A percentile compares a stretch with the other conserved stretches of the same genome.
Evolutionary conservation across 2,113 vertebrate genomes (phyloP).

Genomic region (Bubo scandiacus): DNA sequence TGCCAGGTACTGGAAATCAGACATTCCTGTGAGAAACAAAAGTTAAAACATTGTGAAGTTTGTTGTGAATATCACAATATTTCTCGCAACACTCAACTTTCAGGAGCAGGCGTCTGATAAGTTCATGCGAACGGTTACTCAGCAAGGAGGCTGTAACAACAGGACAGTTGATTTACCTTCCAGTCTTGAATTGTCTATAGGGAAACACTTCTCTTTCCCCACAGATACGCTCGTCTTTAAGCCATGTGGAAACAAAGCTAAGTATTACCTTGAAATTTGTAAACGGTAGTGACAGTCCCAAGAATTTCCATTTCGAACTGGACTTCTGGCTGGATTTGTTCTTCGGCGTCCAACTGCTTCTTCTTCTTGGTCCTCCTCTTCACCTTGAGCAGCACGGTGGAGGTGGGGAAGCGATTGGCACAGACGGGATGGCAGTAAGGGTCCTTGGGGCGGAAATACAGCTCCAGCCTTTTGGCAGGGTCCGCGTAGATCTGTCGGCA

Average conservation of each 20-base stretch:
- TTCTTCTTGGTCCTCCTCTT: constrained; percentile 69
- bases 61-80: neutral
- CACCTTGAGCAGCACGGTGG: constrained; percentile 87
- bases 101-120: neutral
- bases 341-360: neutral
- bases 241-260: fast-evolving
- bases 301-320: constrained; percentile 83
- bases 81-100: neutral
- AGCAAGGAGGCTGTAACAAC: neutral
- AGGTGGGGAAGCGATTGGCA: constrained; percentile 90
- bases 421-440: constrained; percentile 92
- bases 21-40: constrained; percentile 72
- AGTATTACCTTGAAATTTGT: constrained; percentile 92
- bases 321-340: neutral
- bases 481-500: constrained; percentile 82
- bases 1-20: constrained; percentile 93
- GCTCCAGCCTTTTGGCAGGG: constrained; percentile 86
- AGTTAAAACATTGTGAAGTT: neutral
- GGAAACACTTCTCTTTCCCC: neutral
- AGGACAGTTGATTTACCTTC: neutral
- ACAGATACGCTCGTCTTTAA: neutral
- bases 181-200: neutral
- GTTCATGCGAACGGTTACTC: neutral
- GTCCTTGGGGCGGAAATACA: constrained; percentile 90
- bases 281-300: constrained; percentile 86